Base-by-base conservation (phyloP, 23 tunicate species). In the Diplosoma virens region DNA sequence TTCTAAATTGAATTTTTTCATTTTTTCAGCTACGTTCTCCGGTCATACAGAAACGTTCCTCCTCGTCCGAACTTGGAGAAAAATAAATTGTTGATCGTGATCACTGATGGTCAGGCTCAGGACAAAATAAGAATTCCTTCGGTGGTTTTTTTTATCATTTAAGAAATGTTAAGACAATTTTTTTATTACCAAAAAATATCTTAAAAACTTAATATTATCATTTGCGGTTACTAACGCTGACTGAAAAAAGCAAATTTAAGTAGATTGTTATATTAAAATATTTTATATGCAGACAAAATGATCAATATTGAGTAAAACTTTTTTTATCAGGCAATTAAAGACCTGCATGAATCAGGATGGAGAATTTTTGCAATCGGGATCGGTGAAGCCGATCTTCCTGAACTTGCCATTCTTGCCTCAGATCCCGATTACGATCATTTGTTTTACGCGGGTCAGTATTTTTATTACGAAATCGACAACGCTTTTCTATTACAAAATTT, bases 321-420 rank as follows among this genome's bases (percentile, higher is more conserved):
- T 4, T 61, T 27, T 26, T 6, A 5, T 61, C 37, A 87, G 86
- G 98, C 98, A 25, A 91, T 93, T 6, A 70, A 56, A n/a, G 28
- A 53, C 2, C 71, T 93, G 22, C 89, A 83, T 30, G 64, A 59
- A 25, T 32, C 54, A 14, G 93, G 93, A 22, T 87, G 90, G 87
- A 50, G 93, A 21, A 81, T 93, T n/a, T 93, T 93, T 66, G 98
- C 98, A 2, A 85, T 93, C 17, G 98, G 98, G 32, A 73, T 93
- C 5, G 98, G 87, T 3, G 73, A 93, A 37, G 93, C 87, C 14
- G 67, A 64, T 1, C 30, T 81, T 9, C 34, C 75, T 0, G 98
- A 93, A 77, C 87, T 93, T 37, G 78, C 75, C 5, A 63, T 68
- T 34, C 59, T 93, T 1, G 93, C 98, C 0, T 93, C 98, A 1